These are phyloP conservation scores for Stegana nigrithorax DNA, from an alignment of 2,888 invertebrate genomes.

Conservation along the genomic window DNA sequence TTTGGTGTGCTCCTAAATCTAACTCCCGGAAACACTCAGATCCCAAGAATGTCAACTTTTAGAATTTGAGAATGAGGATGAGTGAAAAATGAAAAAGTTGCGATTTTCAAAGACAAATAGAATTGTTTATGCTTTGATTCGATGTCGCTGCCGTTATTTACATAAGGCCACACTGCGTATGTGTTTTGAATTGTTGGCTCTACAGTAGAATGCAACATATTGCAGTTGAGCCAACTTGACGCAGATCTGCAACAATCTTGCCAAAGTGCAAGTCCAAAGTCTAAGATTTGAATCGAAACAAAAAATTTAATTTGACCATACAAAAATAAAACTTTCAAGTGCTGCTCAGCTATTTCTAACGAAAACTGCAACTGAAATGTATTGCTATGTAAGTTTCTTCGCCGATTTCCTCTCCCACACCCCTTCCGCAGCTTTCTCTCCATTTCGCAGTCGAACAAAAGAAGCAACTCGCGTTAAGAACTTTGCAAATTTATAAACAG, in stretches of 20 bases:
- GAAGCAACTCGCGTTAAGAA: not conserved
- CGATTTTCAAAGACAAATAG: too few relatives aligned
- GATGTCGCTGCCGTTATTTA: too few relatives aligned
- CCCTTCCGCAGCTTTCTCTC: conserved; percentile 24
- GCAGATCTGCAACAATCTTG: conserved; percentile 14
- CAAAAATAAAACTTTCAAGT: conserved; percentile 6
- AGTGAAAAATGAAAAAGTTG: too few relatives aligned
- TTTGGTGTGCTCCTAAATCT: too few relatives aligned
- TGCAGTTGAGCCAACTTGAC: not conserved
- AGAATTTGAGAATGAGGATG: too few relatives aligned
- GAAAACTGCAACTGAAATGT: conserved; percentile 3
- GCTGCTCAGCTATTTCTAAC: not conserved
- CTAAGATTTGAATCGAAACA: too few relatives aligned
- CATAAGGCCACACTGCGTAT: too few relatives aligned
- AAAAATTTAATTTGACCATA: not conserved
- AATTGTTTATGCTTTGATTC: too few relatives aligned
- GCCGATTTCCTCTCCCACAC: not conserved
- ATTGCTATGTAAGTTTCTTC: not conserved
- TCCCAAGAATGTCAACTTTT: too few relatives aligned
- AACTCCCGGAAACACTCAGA: too few relatives aligned
- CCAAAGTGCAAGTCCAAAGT: too few relatives aligned
- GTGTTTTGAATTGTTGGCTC: too few relatives aligned
- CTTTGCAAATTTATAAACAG: conserved; percentile 20
- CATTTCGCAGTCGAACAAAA: conserved; percentile 5
- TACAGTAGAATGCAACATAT: conserved; percentile 44